Base-by-base conservation (phyloP, 2,888 invertebrate species). In the Sesia apiformis region DNA sequence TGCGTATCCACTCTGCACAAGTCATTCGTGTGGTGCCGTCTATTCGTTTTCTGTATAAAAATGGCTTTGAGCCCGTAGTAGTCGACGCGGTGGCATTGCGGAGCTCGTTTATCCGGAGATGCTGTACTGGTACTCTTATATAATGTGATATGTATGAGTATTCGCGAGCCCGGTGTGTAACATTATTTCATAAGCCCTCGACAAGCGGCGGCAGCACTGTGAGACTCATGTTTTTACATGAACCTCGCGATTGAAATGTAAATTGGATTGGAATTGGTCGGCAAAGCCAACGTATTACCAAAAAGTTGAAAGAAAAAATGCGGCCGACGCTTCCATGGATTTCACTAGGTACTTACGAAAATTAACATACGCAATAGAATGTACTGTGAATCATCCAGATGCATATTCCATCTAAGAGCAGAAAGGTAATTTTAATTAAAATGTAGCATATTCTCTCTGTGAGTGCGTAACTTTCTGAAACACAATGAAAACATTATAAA, bases 191-290 rank as follows among this genome's bases (percentile, higher is more conserved):
- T 79, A 82, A 80, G 78, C 75, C 63, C 63, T 69, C 67, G 62
- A 65, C 68, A 66, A 62, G 62, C 66, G 69, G 58, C 58, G 56
- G 52, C 8, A 72, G 72, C 71, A 70, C 75, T 66, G 65, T 65
- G 69, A 63, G 63, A 63, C 80, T 83, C 82, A 82, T 82, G 82
- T 82, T 81, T 82, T 82, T 79, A 78, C 82, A 82, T 82, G 82
- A 82, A 81, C 65, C 76, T 70, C 66, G 63, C 78, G 82, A 82
- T 82, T 83, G 82, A 82, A 83, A 83, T 82, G 82, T 82, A 82
- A 83, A 83, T 83, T 82, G 79, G 75, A 77, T 79, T 76, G 74
- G 78, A 82, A 81, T 80, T 81, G 82, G 81, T 77, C 78, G 74
- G 75, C 76, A 79, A 78, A 78, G 78, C 77, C 78, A 73, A 52